Evolutionary conservation across 2,113 vertebrate genomes (phyloP).

Genomic region (Lophius piscatorius): DNA sequence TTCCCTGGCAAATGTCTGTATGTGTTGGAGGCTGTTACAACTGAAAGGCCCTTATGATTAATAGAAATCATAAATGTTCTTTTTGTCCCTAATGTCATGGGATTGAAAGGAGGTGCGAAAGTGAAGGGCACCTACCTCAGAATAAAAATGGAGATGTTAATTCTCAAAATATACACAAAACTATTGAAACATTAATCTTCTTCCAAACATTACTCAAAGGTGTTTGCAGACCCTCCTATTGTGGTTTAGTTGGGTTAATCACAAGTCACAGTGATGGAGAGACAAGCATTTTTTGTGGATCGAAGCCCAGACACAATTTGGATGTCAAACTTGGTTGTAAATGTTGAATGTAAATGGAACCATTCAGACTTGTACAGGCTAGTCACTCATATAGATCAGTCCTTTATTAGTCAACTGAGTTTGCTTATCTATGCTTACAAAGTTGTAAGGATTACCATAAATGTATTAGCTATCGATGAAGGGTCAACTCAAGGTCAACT

Average conservation of each 20-base stretch:
- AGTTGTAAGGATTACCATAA: conserved; percentile 41
- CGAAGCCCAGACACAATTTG: conserved; percentile 25
- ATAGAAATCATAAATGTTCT: conserved; percentile 34
- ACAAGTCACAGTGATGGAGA: conserved; percentile 17
- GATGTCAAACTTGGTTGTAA: conserved; percentile 22
- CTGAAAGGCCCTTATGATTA: conserved; percentile 32
- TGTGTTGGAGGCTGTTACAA: conserved; percentile 41
- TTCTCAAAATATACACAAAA: conserved; percentile 13
- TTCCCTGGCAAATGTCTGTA: conserved; percentile 50
- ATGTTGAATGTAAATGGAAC: conserved; percentile 14
- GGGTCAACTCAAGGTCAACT: conserved; percentile 50
- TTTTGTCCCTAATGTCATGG: conserved; percentile 26
- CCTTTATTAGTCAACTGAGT: conserved; percentile 48
- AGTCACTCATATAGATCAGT: conserved; percentile 52
- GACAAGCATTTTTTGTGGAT: conserved; percentile 25
- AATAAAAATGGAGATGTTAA: conserved; percentile 5
- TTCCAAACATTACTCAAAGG: background rate
- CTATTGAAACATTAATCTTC: background rate
- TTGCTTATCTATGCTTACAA: conserved; percentile 48
- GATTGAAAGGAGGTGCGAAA: conserved; percentile 33
- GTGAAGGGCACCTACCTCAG: conserved; percentile 12
- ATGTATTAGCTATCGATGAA: conserved; percentile 45
- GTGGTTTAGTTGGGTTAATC: conserved; percentile 9
- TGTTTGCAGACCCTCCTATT: background rate
- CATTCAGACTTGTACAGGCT: conserved; percentile 34